Evolutionary conservation across 2,113 vertebrate genomes (phyloP), one percentile per base, ranked within the genome.

Genomic region (Carlito syrichta): DNA sequence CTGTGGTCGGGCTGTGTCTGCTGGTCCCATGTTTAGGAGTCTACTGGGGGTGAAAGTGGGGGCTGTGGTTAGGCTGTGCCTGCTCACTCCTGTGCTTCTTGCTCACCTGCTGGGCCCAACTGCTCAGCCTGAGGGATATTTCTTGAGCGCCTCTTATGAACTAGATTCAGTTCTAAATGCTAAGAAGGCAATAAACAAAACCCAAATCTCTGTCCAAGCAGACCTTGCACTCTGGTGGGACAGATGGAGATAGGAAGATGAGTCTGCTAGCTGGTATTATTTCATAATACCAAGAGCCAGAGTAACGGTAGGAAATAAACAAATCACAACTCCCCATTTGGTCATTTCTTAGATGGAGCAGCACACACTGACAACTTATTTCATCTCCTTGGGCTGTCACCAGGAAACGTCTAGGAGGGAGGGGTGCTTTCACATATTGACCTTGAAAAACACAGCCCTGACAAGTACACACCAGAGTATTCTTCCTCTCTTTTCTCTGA

Each of bases 391-490:
- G 54, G 83, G n/a, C 40, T 54, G 43, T n/a, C 30, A n/a, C 48
- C 16, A 69, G 56, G 83, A 91, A 95, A 86, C 85, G 43, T 32
- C 63, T 62, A 69, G 71, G 38, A 93, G 35, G 10, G 32, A 79
- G 92, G 94, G 63, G 81, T 27, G 69, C 52, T 96, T 90, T 62
- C 35, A 89, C 69, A 82, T 92, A 71, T 56, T 71, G 71, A 71
- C 10, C 48, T 30, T 79, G 87, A 68, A 79, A 43, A 88, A 35
- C 89, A 6, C 4, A 82, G n/a, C 8, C 77, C 76, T 73, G 63
- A 82, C 56, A 88, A 32, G 38, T 10, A 76, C 83, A 84, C 63
- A 48, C 5, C 8, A 32, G 2, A 22, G 17, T 35, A 48, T 83
- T 81, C 56, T 74, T 88, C 35, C 16, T 76, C 3, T 25, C 30